A percentile compares a stretch with the other conserved stretches of the same genome.
Conservation (phyloP, 1,140 invertebrate species). For the Oncopodura yosiiana region DNA sequence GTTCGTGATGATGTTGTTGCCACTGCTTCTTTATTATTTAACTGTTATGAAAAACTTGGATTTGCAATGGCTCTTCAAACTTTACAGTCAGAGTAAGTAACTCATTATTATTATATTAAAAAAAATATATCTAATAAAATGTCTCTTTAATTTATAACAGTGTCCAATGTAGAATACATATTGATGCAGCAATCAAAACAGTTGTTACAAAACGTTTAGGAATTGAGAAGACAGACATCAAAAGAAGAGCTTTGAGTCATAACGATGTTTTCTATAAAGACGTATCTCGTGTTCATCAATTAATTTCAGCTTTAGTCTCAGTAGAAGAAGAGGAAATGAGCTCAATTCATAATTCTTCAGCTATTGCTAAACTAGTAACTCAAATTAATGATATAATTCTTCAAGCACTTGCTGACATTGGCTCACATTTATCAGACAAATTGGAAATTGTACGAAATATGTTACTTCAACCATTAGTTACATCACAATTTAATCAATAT, state of each 20-base stretch:
- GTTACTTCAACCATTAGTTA: slow-evolving; percentile 8
- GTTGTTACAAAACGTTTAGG: slow-evolving; percentile 13
- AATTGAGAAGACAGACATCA: slow-evolving; percentile 8
- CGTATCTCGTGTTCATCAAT: slow-evolving; percentile 28
- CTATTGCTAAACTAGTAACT: slow-evolving; percentile 12
- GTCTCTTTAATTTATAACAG: slow-evolving; percentile 7
- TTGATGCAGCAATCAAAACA: slow-evolving; percentile 28
- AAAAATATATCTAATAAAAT: background rate
- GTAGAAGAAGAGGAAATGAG: slow-evolving; percentile 23
- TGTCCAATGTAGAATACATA: slow-evolving; percentile 2
- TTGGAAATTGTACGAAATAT: slow-evolving; percentile 5
- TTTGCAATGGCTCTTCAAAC: slow-evolving; percentile 59
- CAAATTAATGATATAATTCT: slow-evolving; percentile 28
- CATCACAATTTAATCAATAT: slow-evolving; percentile 13
- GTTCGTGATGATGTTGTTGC: slow-evolving; percentile 49
- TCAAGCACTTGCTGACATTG: background rate
- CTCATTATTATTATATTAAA: background rate
- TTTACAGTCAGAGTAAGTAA: slow-evolving; percentile 50
- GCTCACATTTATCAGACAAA: slow-evolving; percentile 3
- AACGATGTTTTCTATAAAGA: slow-evolving; percentile 35
- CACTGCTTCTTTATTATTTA: slow-evolving; percentile 56
- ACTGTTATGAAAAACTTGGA: slow-evolving; percentile 63
- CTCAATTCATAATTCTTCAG: background rate
- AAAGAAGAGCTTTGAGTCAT: slow-evolving; percentile 17
- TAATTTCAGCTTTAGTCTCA: slow-evolving; percentile 23